Conservation (phyloP, 2,113 vertebrate genomes). For the Phodopus roborovskii region DNA sequence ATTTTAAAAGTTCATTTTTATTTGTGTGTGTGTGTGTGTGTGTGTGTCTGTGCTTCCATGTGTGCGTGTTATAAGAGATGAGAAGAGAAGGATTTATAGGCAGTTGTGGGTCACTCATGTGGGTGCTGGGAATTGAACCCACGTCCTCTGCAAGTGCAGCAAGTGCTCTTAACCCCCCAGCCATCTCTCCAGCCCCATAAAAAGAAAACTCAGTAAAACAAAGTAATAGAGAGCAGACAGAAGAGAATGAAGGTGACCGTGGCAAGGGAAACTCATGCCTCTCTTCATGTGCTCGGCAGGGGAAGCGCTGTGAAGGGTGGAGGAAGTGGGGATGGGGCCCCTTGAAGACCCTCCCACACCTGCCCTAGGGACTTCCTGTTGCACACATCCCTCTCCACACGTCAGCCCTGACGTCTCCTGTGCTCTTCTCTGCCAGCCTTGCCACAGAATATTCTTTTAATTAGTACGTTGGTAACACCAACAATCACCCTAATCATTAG, state of each 20-base stretch:
- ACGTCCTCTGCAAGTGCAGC: background rate
- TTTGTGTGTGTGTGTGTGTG: background rate
- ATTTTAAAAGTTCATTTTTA: background rate
- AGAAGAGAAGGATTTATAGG: background rate
- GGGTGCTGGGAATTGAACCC: background rate
- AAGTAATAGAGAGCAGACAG: background rate
- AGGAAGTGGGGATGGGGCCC: accelerated
- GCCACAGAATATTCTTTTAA: slow-evolving; percentile 75
- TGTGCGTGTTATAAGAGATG: background rate
- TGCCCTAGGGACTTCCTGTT: background rate
- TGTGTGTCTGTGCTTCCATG: background rate
- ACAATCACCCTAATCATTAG: slow-evolving; percentile 76
- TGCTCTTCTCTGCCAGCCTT: background rate
- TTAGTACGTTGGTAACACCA: slow-evolving; percentile 67
- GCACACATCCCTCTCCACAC: background rate
- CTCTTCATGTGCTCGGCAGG: accelerated
- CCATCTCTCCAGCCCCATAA: background rate
- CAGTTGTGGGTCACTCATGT: background rate
- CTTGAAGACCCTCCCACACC: background rate
- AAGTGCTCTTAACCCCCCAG: background rate
- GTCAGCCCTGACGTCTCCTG: background rate
- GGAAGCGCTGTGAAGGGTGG: background rate
- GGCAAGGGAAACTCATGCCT: background rate
- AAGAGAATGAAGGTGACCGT: background rate
- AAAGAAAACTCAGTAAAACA: background rate